These are phyloP conservation scores for Hirtodrosophila trivittata DNA, from an alignment of 2,888 invertebrate genomes.

Conservation along the genomic window DNA sequence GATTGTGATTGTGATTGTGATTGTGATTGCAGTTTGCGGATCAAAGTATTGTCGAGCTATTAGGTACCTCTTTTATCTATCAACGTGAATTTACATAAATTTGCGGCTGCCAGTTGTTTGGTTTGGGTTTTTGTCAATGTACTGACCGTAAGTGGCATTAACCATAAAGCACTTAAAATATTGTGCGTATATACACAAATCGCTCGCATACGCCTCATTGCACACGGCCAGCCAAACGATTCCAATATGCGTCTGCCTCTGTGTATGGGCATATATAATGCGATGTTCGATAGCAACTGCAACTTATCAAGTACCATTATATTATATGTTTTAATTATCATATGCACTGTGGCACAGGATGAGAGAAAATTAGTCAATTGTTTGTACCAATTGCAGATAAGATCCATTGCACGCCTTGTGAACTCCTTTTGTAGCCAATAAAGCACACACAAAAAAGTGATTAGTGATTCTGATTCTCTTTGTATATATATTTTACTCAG, in stretches of 20 bases:
- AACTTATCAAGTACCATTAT: slow-evolving; percentile 42
- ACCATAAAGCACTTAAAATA: slow-evolving; percentile 64
- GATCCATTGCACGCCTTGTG: too few species aligned
- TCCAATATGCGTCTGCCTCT: not conserved
- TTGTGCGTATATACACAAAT: slow-evolving; percentile 46
- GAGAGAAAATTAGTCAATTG: not conserved
- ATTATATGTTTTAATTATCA: slow-evolving; percentile 53
- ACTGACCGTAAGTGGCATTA: slow-evolving; percentile 61
- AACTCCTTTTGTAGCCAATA: too few species aligned
- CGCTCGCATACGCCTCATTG: slow-evolving; percentile 57
- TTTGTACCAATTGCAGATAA: too few species aligned
- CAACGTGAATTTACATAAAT: slow-evolving; percentile 50
- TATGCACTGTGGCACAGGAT: slow-evolving; percentile 26
- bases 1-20: slow-evolving; percentile 38
- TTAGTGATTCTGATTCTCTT: too few species aligned
- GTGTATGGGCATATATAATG: slow-evolving; percentile 1
- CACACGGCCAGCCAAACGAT: slow-evolving; percentile 23
- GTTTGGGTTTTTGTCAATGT: slow-evolving; percentile 40
- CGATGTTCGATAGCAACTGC: slow-evolving; percentile 23
- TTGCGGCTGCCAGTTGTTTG: slow-evolving; percentile 40
- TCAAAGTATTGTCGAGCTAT: slow-evolving; percentile 38
- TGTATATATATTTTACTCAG: too few species aligned
- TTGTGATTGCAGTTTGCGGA: slow-evolving; percentile 41
- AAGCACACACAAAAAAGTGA: too few species aligned
- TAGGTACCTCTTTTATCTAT: not conserved